Evolutionary conservation across 2,888 invertebrate genomes (phyloP).

Genomic region (Acanthacorydalis orientalis): DNA sequence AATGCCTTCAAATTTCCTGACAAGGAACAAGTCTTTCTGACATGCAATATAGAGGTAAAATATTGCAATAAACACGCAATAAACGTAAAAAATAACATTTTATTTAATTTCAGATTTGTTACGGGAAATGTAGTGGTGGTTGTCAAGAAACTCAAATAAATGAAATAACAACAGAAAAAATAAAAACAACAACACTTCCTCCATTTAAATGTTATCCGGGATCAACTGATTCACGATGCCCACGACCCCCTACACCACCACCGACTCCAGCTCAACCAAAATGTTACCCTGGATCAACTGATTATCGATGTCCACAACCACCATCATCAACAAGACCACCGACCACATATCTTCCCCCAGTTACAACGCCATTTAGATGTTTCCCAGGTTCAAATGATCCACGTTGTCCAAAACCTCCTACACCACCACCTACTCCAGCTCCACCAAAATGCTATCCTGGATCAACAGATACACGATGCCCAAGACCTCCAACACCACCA

Average conservation of each 20-base stretch:
- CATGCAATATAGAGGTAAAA: conserved; percentile 55
- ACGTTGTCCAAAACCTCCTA: conserved; percentile 15
- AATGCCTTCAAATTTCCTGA: conserved; percentile 62
- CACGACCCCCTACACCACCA: conserved; percentile 16
- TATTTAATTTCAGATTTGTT: conserved; percentile 8
- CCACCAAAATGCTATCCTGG: conserved; percentile 18
- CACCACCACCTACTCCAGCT: conserved; percentile 11
- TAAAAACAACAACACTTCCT: conserved; percentile 14
- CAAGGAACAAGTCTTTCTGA: conserved; percentile 50
- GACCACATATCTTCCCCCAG: conserved; percentile 20
- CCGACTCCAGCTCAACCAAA: conserved; percentile 16
- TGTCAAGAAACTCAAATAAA: conserved; percentile 1
- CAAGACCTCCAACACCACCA: conserved; percentile 14
- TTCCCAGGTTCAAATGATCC: conserved; percentile 18
- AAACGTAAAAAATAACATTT: not conserved
- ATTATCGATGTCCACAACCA: conserved; percentile 22
- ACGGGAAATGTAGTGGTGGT: conserved; percentile 8
- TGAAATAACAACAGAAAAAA: too few relatives aligned
- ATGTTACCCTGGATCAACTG: conserved; percentile 28
- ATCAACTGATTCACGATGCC: conserved; percentile 16
- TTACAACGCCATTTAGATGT: conserved; percentile 9
- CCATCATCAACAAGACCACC: conserved; percentile 13
- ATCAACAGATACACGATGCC: conserved; percentile 14
- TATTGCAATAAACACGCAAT: too few relatives aligned
- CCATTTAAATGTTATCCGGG: conserved; percentile 14